A percentile compares a stretch with the other conserved stretches of the same genome.
phyloP scores from a whole-genome alignment of 2,797 vertebrate species.

The Spea hammondii region DNA sequence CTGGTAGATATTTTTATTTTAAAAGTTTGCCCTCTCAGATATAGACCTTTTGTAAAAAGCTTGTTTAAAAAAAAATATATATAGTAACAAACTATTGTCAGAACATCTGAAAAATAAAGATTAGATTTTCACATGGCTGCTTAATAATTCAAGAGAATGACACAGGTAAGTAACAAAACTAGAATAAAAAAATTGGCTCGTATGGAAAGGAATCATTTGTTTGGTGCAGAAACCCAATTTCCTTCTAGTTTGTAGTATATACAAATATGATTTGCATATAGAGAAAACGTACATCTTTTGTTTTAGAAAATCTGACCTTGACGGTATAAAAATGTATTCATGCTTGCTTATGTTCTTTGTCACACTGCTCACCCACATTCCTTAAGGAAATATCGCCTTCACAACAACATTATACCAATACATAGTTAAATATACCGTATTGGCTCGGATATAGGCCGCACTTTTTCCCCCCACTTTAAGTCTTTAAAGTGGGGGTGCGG shows the following conservation, averaged over 20 bases:
- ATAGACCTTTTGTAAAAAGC: slow-evolving; percentile 20
- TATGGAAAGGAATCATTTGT: slow-evolving; percentile 39
- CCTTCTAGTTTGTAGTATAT: slow-evolving; percentile 26
- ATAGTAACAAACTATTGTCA: slow-evolving; percentile 41
- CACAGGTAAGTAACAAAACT: slow-evolving; percentile 39
- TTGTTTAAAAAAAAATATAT: slow-evolving; percentile 35
- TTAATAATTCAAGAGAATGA: slow-evolving; percentile 48
- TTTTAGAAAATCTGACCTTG: slow-evolving; percentile 44
- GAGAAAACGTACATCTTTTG: slow-evolving; percentile 22
- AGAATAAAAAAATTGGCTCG: slow-evolving; percentile 28
- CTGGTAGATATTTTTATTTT: neutral
- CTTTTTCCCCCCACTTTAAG: no score
- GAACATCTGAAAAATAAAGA: slow-evolving; percentile 38
- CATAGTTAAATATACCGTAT: slow-evolving; percentile 17
- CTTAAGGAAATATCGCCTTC: slow-evolving; percentile 20
- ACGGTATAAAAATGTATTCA: slow-evolving; percentile 32
- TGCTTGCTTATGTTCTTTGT: slow-evolving; percentile 34
- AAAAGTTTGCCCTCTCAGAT: slow-evolving; percentile 7
- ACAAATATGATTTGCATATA: slow-evolving; percentile 34
- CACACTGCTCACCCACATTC: slow-evolving; percentile 36
- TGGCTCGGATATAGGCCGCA: no score
- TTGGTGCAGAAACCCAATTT: slow-evolving; percentile 43
- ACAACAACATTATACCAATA: slow-evolving; percentile 10
- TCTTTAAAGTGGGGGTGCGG: no score
- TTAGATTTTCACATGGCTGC: slow-evolving; percentile 42